Percentiles rank a stretch among this genome's conserved stretches.
phyloP scores from a whole-genome alignment of 2,888 invertebrate genomes.

The Lochmaea crataegi region DNA sequence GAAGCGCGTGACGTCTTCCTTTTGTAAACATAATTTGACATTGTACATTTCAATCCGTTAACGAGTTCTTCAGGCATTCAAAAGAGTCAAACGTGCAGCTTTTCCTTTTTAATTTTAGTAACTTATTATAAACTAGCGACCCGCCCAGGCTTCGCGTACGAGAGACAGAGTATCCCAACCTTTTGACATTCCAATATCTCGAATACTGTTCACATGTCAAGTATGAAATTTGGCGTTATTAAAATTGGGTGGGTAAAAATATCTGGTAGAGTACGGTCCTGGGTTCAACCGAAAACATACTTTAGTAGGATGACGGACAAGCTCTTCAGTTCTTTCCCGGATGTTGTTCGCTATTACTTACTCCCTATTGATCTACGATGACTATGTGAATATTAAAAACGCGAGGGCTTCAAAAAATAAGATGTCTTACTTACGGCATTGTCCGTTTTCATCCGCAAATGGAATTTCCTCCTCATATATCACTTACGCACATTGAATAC shows the following conservation, averaged over 20 bases:
- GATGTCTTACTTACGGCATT: slow-evolving; percentile 45
- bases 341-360: slow-evolving; percentile 56
- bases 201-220: too few relatives aligned
- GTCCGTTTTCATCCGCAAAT: slow-evolving; percentile 40
- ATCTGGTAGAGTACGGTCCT: slow-evolving; percentile 19
- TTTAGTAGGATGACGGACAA: slow-evolving; percentile 56
- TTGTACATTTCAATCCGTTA: too few relatives aligned
- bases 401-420: slow-evolving; percentile 47
- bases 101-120: too few relatives aligned
- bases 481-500: slow-evolving; percentile 37
- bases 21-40: too few relatives aligned
- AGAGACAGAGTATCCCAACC: too few relatives aligned
- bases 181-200: too few relatives aligned
- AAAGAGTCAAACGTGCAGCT: too few relatives aligned
- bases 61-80: too few relatives aligned
- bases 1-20: too few relatives aligned
- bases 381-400: slow-evolving; percentile 54
- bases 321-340: slow-evolving; percentile 57
- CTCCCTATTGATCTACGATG: slow-evolving; percentile 57
- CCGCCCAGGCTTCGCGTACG: too few relatives aligned
- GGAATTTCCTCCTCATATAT: slow-evolving; percentile 41
- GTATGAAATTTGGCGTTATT: too few relatives aligned
- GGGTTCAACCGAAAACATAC: slow-evolving; percentile 55
- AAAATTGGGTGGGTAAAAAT: neutral
- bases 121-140: too few relatives aligned